phyloP scores from a whole-genome alignment of 2,888 invertebrate species.

The Scaptodrosophila latifasciaeformis region DNA sequence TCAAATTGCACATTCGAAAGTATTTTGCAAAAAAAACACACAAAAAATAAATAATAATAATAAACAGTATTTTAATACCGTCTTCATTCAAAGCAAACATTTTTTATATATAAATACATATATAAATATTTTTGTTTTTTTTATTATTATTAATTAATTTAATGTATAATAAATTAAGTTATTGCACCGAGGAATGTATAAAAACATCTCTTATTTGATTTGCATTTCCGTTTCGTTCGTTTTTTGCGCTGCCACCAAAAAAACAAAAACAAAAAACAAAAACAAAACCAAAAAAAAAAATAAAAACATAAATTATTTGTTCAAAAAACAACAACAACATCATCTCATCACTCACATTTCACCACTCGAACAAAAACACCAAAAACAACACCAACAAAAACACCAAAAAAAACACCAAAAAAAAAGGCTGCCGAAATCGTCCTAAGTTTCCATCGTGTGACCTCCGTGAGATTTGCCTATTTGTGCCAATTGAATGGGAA shows the following conservation, averaged over 20 bases:
- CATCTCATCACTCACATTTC: conserved; percentile 5
- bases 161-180: too few relatives aligned
- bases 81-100: too few relatives aligned
- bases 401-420: conserved; percentile 17
- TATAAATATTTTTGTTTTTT: neutral
- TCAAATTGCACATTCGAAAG: too few relatives aligned
- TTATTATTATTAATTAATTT: neutral
- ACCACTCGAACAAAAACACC: conserved; percentile 5
- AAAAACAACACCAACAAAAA: conserved; percentile 15
- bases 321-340: too few relatives aligned
- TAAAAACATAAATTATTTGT: conserved; percentile 6
- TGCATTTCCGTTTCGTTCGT: too few relatives aligned
- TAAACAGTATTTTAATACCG: too few relatives aligned
- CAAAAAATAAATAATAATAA: too few relatives aligned
- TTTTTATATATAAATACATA: too few relatives aligned
- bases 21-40: too few relatives aligned
- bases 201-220: conserved; percentile 16
- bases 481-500: conserved; percentile 50
- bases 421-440: conserved; percentile 81
- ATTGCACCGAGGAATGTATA: conserved; percentile 29
- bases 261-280: conserved; percentile 32
- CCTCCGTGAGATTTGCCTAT: conserved; percentile 80
- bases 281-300: conserved; percentile 23
- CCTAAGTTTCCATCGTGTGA: conserved; percentile 83
- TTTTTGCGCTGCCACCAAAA: conserved; percentile 25